Percentiles rank a stretch among this genome's conserved stretches.
These are phyloP conservation scores for Cryptops parisi DNA, from an alignment of 2,888 invertebrate genomes.

Conservation along the genomic window DNA sequence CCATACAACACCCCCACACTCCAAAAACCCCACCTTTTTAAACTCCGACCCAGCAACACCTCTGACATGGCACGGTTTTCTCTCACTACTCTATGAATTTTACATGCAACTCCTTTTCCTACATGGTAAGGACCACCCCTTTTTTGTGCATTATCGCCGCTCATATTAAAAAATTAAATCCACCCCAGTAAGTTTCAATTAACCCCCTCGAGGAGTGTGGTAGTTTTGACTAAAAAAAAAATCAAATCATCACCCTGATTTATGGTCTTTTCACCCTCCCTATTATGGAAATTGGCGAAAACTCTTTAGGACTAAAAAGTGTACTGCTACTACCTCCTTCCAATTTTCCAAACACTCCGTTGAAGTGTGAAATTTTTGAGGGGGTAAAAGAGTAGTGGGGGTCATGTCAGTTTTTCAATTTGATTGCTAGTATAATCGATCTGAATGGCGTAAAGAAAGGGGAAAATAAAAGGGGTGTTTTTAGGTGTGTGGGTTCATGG, in stretches of 20 bases:
- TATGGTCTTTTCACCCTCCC: background rate
- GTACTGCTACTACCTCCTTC: background rate
- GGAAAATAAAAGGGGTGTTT: background rate
- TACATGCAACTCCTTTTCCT: constrained; percentile 1
- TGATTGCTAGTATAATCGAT: background rate
- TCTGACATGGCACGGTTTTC: background rate
- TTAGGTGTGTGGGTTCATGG: background rate
- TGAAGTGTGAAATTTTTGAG: no score
- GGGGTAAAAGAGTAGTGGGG: no score
- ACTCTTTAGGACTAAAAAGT: no score
- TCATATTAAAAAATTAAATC: constrained; percentile 13
- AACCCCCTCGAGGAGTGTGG: background rate
- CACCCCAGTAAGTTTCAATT: constrained; percentile 11
- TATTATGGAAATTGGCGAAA: background rate
- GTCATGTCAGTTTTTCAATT: no score
- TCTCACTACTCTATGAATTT: background rate
- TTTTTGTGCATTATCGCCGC: background rate
- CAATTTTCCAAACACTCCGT: no score
- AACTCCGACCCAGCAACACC: no score
- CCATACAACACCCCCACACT: background rate
- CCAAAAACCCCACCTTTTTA: no score
- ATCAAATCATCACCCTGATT: constrained; percentile 4
- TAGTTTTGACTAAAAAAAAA: background rate
- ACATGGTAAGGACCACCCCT: background rate
- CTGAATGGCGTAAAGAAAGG: background rate